Evolutionary conservation across 2,888 invertebrate species (phyloP).

Genomic region (Loripinus fragilis): DNA sequence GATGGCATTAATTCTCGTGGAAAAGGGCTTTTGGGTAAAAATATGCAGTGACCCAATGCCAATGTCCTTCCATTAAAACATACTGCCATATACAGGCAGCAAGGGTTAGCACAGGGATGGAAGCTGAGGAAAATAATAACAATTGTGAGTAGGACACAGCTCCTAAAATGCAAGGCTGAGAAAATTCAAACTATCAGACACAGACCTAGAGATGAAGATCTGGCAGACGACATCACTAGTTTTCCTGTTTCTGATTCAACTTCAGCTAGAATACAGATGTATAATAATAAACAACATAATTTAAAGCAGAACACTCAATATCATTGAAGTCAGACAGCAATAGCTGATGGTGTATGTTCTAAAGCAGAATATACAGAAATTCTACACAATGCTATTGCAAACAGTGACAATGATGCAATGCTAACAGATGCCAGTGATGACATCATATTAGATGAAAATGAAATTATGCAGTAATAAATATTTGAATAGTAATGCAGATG

Average conservation of each 20-base stretch:
- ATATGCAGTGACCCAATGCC: neutral
- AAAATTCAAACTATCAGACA: neutral
- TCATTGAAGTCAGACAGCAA: neutral
- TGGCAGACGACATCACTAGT: neutral
- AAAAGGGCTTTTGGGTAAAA: neutral
- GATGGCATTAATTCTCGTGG: neutral
- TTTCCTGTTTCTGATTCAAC: constrained; percentile 1
- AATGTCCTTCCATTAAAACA: neutral
- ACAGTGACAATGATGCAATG: neutral
- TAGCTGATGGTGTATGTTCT: neutral
- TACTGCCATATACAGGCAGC: neutral
- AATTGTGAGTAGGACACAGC: too few species aligned
- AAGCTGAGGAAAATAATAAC: neutral
- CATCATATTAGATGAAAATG: neutral
- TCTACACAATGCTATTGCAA: neutral
- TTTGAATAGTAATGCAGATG: too few species aligned
- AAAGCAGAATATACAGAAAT: neutral
- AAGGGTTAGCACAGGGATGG: neutral
- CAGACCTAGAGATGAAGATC: neutral
- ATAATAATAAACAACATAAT: too few species aligned
- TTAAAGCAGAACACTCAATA: neutral
- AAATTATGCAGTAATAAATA: too few species aligned
- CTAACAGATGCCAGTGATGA: neutral
- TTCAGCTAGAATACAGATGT: too few species aligned
- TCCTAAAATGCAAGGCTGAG: neutral